phyloP scores from a whole-genome alignment of 2,113 vertebrate genomes.

The Salvator merianae region DNA sequence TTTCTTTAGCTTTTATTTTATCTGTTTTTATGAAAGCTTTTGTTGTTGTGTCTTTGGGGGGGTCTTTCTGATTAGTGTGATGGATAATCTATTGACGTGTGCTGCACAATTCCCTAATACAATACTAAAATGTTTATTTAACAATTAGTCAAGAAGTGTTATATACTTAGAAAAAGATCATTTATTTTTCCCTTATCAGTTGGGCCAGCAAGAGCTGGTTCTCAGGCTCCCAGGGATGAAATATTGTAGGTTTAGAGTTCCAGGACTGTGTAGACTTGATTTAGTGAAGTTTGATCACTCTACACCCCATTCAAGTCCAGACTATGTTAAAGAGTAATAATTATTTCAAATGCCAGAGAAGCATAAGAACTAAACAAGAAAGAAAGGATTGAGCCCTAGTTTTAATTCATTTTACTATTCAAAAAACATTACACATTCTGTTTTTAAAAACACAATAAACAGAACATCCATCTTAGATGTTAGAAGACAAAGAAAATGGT shows the following conservation, averaged over 20 bases:
- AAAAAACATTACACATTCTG: neutral
- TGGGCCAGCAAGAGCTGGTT: constrained; percentile 50
- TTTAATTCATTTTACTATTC: constrained; percentile 26
- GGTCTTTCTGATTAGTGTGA: constrained; percentile 46
- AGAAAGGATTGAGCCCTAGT: neutral
- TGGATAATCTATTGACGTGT: constrained; percentile 56
- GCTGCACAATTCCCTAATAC: neutral
- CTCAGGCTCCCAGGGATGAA: constrained; percentile 52
- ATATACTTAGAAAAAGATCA: constrained; percentile 45
- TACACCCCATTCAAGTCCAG: constrained; percentile 46
- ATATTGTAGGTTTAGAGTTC: constrained; percentile 38
- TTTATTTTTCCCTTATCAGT: constrained; percentile 54
- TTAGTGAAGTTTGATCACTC: constrained; percentile 52
- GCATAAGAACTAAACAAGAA: constrained; percentile 36
- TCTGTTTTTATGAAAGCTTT: constrained; percentile 49
- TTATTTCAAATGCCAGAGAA: constrained; percentile 28
- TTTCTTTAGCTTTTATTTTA: constrained; percentile 44
- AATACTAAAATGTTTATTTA: constrained; percentile 31
- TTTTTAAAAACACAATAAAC: constrained; percentile 1
- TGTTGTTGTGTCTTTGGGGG: constrained; percentile 35
- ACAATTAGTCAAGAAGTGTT: constrained; percentile 55
- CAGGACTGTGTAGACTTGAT: constrained; percentile 53
- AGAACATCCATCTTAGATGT: neutral
- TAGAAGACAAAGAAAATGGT: neutral
- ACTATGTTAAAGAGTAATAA: constrained; percentile 33